phyloP scores from a whole-genome alignment of 2,888 invertebrate genomes.

The Parapristionchus giblindavisi region DNA sequence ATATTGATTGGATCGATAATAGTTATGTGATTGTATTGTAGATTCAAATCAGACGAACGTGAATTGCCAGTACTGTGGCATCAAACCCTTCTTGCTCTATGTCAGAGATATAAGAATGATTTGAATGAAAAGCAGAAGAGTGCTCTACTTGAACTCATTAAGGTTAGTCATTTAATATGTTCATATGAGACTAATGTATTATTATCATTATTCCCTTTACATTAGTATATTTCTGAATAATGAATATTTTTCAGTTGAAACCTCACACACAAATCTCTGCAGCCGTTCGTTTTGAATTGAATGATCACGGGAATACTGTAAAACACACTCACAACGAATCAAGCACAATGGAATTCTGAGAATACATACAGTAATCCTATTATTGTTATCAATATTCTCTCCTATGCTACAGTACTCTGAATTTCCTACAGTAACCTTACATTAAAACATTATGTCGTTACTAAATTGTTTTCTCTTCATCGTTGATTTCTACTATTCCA shows the following conservation, averaged over 20 bases:
- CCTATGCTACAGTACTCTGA: too few relatives aligned
- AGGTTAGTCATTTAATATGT: constrained; percentile 38
- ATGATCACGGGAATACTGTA: constrained; percentile 20
- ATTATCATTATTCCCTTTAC: background rate
- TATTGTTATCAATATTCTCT: too few relatives aligned
- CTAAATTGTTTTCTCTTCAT: background rate
- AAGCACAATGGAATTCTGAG: constrained; percentile 34
- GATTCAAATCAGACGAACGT: constrained; percentile 84
- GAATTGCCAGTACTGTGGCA: constrained; percentile 96
- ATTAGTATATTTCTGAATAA: background rate
- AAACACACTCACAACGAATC: constrained; percentile 12
- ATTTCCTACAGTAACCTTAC: too few relatives aligned
- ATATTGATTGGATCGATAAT: background rate
- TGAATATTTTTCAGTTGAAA: constrained; percentile 10
- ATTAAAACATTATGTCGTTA: background rate
- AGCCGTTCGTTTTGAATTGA: constrained; percentile 32
- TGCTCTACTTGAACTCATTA: constrained; percentile 81
- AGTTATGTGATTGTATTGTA: constrained; percentile 71
- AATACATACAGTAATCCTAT: too few relatives aligned
- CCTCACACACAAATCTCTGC: constrained; percentile 30
- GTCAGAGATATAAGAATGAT: constrained; percentile 92
- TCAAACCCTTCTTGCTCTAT: constrained; percentile 90
- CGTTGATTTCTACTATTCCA: constrained; percentile 13
- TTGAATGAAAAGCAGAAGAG: constrained; percentile 91
- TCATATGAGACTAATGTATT: background rate